Conservation (phyloP, 1,140 invertebrate species). For the Lepidurus couesii region DNA sequence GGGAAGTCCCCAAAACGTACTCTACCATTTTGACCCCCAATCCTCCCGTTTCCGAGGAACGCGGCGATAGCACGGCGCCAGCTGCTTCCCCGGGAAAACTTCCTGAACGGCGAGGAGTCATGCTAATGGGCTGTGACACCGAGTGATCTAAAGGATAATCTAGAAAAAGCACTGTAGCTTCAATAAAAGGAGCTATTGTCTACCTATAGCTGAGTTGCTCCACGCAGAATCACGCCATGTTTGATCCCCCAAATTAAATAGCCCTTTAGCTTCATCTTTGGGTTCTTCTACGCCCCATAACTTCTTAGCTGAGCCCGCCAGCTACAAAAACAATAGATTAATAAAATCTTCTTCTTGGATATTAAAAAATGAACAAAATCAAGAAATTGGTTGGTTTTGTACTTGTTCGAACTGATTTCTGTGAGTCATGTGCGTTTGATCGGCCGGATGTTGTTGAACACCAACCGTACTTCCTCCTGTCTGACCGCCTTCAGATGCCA, state of each 20-base stretch:
- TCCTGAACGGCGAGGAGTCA: constrained; percentile 57
- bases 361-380: constrained; percentile 17
- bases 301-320: constrained; percentile 77
- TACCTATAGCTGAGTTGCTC: constrained; percentile 58
- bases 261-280: constrained; percentile 59
- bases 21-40: constrained; percentile 98
- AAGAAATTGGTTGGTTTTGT: neutral
- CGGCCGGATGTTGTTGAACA: neutral
- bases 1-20: constrained; percentile 87
- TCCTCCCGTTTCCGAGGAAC: constrained; percentile 66
- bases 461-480: neutral
- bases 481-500: constrained; percentile 55
- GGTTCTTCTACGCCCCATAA: constrained; percentile 75
- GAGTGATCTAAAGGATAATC: constrained; percentile 58
- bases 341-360: neutral
- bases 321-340: constrained; percentile 52
- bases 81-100: constrained; percentile 30
- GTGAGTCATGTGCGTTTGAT: constrained; percentile 9
- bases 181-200: neutral
- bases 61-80: constrained; percentile 56
- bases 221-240: constrained; percentile 81
- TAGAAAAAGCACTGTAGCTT: neutral
- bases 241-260: constrained; percentile 72
- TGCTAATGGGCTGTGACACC: constrained; percentile 65
- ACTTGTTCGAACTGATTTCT: constrained; percentile 23